Conservation (phyloP, 2,113 vertebrate genomes). For the Phaethon lepturus region DNA sequence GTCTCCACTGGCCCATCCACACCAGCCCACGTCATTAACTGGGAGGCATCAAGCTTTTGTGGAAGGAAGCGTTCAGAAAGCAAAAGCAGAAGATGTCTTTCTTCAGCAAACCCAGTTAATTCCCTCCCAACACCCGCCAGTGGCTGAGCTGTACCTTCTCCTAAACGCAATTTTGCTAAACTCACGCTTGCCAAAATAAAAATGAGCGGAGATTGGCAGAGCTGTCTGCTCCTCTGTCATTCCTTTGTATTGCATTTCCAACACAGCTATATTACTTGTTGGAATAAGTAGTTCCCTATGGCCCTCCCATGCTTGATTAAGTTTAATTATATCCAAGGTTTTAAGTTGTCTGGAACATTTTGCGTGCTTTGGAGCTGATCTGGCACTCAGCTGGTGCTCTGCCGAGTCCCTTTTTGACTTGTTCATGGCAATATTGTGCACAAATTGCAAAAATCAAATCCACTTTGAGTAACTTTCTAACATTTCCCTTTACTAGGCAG, state of each 20-base stretch:
- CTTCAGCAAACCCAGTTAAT: background rate
- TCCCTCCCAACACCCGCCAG: background rate
- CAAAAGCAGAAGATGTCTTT: background rate
- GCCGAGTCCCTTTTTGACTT: background rate
- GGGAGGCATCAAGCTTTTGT: background rate
- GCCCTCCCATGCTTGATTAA: conserved; percentile 2
- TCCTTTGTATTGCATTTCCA: background rate
- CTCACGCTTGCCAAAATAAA: background rate
- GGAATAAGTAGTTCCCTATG: background rate
- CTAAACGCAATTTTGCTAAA: background rate
- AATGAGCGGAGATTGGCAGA: background rate
- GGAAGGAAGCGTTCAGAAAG: background rate
- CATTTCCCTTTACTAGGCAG: conserved; percentile 7
- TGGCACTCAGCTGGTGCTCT: background rate
- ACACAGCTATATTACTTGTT: background rate
- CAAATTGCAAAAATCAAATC: background rate
- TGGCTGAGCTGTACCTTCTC: background rate
- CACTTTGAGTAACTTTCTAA: background rate
- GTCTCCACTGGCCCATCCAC: background rate
- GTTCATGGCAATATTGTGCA: background rate
- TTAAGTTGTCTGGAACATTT: conserved; percentile 17
- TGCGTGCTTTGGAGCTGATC: conserved; percentile 19
- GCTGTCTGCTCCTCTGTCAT: background rate
- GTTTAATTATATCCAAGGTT: conserved; percentile 2
- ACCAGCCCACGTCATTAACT: background rate